Base-by-base conservation (phyloP, 2,113 vertebrate genomes). In the Sminthopsis crassicaudata region DNA sequence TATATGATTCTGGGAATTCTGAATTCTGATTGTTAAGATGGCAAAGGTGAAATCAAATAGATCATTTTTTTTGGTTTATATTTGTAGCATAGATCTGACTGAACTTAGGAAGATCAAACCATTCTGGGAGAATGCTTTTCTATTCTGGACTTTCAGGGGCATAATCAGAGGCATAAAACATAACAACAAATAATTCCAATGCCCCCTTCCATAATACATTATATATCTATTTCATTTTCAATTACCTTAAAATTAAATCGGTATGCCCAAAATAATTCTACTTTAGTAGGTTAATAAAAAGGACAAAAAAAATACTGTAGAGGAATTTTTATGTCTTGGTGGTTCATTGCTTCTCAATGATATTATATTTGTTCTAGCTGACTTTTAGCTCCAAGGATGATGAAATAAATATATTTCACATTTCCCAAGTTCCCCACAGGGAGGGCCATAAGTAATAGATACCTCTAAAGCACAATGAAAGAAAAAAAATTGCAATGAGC, bases 391-490 rank as follows among this genome's bases (percentile, higher is more conserved):
- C 89, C 36, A n/a, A 96, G 89, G 84, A 91, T 93, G 96, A 96
- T 94, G 93, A 88, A 96, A 96, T 94, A 90, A 52, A 90, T 94
- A 54, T 96, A 94, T 92, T 93, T 46, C 42, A 26, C 10, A 89
- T 89, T 89, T 46, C 84, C 95, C 94, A 94, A 95, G 93, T 97
- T 97, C 96, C 97, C 96, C 93, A 91, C 24, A 67, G 67, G 95
- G 92, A 96, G 90, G 42, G 53, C 89, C 95, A 94, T 94, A 97
- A 98, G 93, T 93, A 94, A 98, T 57, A 96, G 95, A 96, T 97
- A 97, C 97, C 95, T 98, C 97, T 92, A 97, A 95, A 97, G 96
- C 90, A 76, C 57, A 95, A 94, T 94, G 91, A 88, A 93, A 97
- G 96, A 92, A 95, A 96, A 96, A 96, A 94, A 97, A 96, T 92